phyloP scores from a whole-genome alignment of 1,140 invertebrate genomes.

The Pomacea maculata region DNA sequence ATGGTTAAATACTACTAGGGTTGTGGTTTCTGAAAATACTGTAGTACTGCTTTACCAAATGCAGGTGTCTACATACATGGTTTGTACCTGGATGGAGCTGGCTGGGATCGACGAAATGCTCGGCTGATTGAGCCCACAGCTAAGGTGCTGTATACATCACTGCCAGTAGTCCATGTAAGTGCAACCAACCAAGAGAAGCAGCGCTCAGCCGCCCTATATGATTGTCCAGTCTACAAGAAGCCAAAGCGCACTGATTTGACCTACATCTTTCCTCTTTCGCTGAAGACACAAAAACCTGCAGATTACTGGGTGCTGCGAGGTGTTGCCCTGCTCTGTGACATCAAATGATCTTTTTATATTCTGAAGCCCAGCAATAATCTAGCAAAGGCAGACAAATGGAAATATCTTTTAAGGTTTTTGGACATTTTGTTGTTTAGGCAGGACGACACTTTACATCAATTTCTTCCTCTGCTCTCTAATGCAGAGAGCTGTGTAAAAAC shows the following conservation, averaged over 20 bases:
- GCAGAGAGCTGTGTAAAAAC: no score
- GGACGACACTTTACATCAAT: no score
- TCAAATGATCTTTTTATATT: slow-evolving; percentile 76
- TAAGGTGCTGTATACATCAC: slow-evolving; percentile 62
- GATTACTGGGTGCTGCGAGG: slow-evolving; percentile 80
- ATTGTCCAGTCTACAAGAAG: slow-evolving; percentile 97
- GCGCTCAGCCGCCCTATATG: slow-evolving; percentile 89
- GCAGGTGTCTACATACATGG: slow-evolving; percentile 65
- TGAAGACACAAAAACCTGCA: slow-evolving; percentile 73
- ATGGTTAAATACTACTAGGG: no score
- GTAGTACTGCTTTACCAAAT: slow-evolving; percentile 13
- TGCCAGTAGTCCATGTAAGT: slow-evolving; percentile 80
- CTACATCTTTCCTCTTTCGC: slow-evolving; percentile 94
- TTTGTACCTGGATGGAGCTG: slow-evolving; percentile 63
- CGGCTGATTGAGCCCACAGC: slow-evolving; percentile 62
- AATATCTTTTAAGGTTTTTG: no score
- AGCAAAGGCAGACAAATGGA: no score
- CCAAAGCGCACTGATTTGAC: slow-evolving; percentile 91
- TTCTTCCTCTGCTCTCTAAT: no score
- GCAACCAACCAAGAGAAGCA: slow-evolving; percentile 82
- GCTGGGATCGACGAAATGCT: slow-evolving; percentile 62
- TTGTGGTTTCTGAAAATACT: background rate
- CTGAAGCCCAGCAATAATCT: background rate
- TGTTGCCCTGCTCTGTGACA: slow-evolving; percentile 94
- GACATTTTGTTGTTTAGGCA: no score